These are phyloP conservation scores for Vombatus ursinus DNA, from an alignment of 2,113 vertebrate species.

Conservation along the genomic window DNA sequence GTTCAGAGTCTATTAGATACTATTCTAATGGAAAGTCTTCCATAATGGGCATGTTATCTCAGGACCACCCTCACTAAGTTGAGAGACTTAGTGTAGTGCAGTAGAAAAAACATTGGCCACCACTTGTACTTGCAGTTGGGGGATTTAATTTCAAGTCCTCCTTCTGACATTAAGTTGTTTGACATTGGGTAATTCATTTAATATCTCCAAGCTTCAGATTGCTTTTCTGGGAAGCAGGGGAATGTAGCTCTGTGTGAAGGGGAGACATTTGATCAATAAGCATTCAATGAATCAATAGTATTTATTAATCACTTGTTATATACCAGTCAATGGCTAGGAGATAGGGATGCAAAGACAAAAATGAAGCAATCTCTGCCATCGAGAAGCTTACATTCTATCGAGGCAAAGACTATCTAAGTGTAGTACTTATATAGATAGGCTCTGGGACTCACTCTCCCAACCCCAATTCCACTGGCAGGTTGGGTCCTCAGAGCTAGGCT, in stretches of 20 bases:
- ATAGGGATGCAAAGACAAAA: not conserved
- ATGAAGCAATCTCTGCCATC: not conserved
- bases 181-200: not conserved
- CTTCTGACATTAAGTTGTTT: not conserved
- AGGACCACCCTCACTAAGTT: not conserved
- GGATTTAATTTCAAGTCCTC: not conserved
- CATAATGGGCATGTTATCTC: not conserved
- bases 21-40: not conserved
- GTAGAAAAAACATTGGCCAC: not conserved
- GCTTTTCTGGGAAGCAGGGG: not conserved
- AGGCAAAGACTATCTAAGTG: not conserved
- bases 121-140: not conserved
- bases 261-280: not conserved
- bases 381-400: not conserved
- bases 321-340: not conserved
- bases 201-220: not conserved
- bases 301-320: not conserved
- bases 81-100: too few relatives aligned
- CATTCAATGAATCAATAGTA: not conserved
- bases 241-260: not conserved
- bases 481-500: not conserved
- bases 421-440: not conserved
- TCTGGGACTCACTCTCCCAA: not conserved
- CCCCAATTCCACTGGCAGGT: not conserved
- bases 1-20: not conserved